Percentiles rank a stretch among this genome's conserved stretches.
Evolutionary conservation across 37 sponge, comb jelly and placozoan species (phyloP).

Genomic region (Axinella damicornis): DNA sequence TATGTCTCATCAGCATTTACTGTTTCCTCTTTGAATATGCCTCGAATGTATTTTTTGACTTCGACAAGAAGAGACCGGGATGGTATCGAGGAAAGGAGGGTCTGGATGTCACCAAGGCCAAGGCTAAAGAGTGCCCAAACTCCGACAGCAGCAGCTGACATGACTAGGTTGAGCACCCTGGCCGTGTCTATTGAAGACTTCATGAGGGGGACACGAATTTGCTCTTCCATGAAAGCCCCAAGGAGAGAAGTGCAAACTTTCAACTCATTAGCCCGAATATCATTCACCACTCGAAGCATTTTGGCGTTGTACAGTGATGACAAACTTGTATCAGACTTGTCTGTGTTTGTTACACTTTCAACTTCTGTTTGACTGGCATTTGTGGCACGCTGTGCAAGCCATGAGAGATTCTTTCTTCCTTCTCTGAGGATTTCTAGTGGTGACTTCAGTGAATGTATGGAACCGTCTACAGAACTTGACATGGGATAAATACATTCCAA

Average conservation of each 20-base stretch:
- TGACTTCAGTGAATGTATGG: background rate
- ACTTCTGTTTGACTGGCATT: too few species aligned
- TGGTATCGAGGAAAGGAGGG: conserved; percentile 10
- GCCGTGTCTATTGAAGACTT: conserved; percentile 57
- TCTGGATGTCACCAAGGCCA: conserved; percentile 35
- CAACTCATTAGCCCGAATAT: conserved; percentile 23
- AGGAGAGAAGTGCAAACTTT: conserved; percentile 34
- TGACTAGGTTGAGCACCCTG: background rate
- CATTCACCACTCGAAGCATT: conserved; percentile 31
- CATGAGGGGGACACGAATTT: conserved; percentile 56
- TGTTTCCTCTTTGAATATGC: conserved; percentile 6
- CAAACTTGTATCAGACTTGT: background rate
- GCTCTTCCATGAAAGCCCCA: conserved; percentile 71
- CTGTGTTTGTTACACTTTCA: too few species aligned
- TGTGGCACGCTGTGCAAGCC: conserved; percentile 13
- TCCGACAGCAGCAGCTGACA: conserved; percentile 49
- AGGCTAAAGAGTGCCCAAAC: conserved; percentile 70
- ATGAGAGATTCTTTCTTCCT: conserved; percentile 20
- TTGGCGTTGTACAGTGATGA: conserved; percentile 28
- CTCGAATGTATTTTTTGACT: conserved; percentile 49
- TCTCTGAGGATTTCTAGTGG: conserved; percentile 6
- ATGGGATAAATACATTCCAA: background rate
- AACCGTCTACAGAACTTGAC: background rate
- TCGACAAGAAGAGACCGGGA: conserved; percentile 23
- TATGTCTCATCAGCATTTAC: conserved; percentile 15